Conservation (phyloP, 2,888 invertebrate genomes). For the Dolomedes plantarius region DNA sequence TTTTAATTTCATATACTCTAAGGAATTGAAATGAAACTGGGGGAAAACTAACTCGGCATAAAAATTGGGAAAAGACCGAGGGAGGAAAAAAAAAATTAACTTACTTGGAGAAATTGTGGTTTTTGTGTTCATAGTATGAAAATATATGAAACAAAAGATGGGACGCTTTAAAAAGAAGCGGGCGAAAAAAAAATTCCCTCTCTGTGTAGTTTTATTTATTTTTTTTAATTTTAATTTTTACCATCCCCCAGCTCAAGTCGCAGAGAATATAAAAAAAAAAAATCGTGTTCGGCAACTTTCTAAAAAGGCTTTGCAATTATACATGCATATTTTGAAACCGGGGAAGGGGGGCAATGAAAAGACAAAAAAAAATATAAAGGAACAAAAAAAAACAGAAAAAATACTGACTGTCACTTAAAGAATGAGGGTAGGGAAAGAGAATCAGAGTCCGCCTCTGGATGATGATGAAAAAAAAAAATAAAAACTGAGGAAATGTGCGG, state of each 20-base stretch:
- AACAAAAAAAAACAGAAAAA: background rate
- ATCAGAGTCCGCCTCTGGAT: background rate
- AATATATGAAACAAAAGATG: slow-evolving; percentile 64
- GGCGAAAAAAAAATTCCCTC: too few relatives aligned
- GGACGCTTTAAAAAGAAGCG: slow-evolving; percentile 20
- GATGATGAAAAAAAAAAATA: background rate
- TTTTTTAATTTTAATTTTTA: slow-evolving; percentile 11
- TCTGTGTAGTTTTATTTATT: too few relatives aligned
- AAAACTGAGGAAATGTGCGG: background rate
- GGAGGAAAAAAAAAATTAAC: slow-evolving; percentile 38
- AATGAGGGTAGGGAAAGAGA: background rate
- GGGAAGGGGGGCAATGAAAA: background rate
- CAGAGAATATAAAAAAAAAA: too few relatives aligned
- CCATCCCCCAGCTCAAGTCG: background rate
- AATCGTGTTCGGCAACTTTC: slow-evolving; percentile 19
- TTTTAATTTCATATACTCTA: slow-evolving; percentile 39
- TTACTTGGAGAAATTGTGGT: slow-evolving; percentile 52
- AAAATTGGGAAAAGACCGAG: slow-evolving; percentile 15
- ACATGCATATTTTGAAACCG: slow-evolving; percentile 66
- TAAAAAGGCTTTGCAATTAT: slow-evolving; percentile 54
- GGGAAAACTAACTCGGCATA: slow-evolving; percentile 22
- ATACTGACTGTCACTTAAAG: slow-evolving; percentile 1
- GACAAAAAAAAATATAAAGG: slow-evolving; percentile 14
- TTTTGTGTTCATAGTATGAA: slow-evolving; percentile 49
- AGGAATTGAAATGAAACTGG: slow-evolving; percentile 45